These are phyloP conservation scores for Mimas tiliae DNA, from an alignment of 2,888 invertebrate species.

Conservation along the genomic window DNA sequence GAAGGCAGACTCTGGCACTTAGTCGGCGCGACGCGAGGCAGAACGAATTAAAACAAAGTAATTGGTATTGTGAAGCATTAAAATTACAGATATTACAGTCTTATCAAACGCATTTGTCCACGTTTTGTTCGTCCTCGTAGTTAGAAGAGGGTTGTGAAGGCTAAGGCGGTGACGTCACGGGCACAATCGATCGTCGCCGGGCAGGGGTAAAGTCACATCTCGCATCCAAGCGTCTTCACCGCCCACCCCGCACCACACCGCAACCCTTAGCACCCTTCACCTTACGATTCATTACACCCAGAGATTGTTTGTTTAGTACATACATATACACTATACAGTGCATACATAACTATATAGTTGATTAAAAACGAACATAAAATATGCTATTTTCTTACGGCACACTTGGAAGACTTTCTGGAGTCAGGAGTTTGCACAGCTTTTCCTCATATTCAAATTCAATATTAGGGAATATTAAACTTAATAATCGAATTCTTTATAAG, in stretches of 20 bases:
- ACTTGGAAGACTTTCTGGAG: background rate
- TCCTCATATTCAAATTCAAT: no score
- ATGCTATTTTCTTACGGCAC: background rate
- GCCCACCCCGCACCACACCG: conserved; percentile 41
- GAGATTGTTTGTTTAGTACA: conserved; percentile 48
- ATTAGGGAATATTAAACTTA: no score
- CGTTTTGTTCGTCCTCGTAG: conserved; percentile 43
- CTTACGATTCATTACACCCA: conserved; percentile 53
- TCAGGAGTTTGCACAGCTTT: background rate
- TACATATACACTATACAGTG: conserved; percentile 9
- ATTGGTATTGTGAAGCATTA: no score
- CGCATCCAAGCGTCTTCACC: conserved; percentile 39
- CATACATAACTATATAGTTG: background rate
- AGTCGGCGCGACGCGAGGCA: no score
- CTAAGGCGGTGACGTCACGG: conserved; percentile 79
- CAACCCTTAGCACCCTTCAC: conserved; percentile 40
- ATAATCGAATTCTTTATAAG: no score
- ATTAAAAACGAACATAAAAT: conserved; percentile 1
- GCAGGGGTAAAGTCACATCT: conserved; percentile 42
- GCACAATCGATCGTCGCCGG: conserved; percentile 64
- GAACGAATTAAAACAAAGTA: no score
- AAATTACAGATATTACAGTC: background rate
- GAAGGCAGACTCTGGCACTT: no score
- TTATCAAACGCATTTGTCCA: background rate
- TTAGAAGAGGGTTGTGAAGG: conserved; percentile 57